Evolutionary conservation across 2,113 vertebrate species (phyloP).

Genomic region (Dolichotis patagonum): DNA sequence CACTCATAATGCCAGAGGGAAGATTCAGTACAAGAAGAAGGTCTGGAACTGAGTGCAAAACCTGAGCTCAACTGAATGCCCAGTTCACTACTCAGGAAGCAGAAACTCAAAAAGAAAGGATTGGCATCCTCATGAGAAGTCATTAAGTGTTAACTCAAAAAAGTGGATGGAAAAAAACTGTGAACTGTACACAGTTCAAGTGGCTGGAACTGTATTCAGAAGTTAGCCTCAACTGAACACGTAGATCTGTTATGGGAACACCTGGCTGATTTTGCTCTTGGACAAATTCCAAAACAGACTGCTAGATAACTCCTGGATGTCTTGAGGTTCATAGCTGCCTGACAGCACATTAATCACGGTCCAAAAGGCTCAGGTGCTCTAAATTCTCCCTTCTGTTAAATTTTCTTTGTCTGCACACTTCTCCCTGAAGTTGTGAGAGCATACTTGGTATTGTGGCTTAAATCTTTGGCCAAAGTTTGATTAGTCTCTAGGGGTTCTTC

Average conservation of each 20-base stretch:
- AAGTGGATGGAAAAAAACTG: not conserved
- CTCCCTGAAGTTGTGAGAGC: not conserved
- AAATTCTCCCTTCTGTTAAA: not conserved
- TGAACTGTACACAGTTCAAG: not conserved
- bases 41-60: not conserved
- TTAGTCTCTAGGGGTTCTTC: not conserved
- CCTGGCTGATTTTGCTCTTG: not conserved
- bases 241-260: not conserved
- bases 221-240: not conserved
- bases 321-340: not conserved
- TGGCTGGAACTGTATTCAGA: not conserved
- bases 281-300: not conserved
- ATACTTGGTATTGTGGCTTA: not conserved
- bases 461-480: not conserved
- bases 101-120: not conserved
- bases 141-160: conserved; percentile 4
- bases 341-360: not conserved
- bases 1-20: not conserved
- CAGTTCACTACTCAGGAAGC: not conserved
- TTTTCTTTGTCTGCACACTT: not conserved
- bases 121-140: not conserved
- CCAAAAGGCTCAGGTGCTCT: not conserved
- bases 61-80: not conserved
- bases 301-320: not conserved
- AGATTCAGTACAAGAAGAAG: not conserved